These are phyloP conservation scores for Phrynocephalus forsythii DNA, from an alignment of 2,797 vertebrate species.

Conservation along the genomic window DNA sequence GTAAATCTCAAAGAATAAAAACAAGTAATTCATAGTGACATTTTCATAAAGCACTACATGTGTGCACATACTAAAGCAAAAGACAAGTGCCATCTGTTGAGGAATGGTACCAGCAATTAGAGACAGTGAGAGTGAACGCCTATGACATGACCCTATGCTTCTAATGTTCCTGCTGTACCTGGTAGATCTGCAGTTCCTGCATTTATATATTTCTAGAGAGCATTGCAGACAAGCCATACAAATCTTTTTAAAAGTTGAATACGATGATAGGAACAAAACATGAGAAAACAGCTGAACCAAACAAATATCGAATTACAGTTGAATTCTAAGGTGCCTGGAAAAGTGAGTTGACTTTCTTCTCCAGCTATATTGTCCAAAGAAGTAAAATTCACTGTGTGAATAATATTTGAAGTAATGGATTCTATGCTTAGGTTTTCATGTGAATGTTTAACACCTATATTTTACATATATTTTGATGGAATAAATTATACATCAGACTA, in stretches of 20 bases:
- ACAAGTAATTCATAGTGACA: not conserved
- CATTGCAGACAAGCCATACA: slow-evolving; percentile 36
- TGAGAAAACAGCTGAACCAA: slow-evolving; percentile 32
- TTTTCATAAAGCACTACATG: not conserved
- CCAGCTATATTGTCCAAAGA: slow-evolving; percentile 15
- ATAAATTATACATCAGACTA: slow-evolving; percentile 22
- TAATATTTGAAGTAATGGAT: slow-evolving; percentile 15
- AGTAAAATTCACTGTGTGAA: slow-evolving; percentile 14
- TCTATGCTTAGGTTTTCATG: not conserved
- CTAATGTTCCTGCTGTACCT: slow-evolving; percentile 27
- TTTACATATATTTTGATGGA: not conserved
- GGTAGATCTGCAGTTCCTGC: slow-evolving; percentile 44
- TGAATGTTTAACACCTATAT: slow-evolving; percentile 5
- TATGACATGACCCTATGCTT: not conserved
- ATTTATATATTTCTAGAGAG: slow-evolving; percentile 43
- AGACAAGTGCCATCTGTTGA: not conserved
- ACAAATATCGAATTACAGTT: slow-evolving; percentile 28
- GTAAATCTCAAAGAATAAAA: not conserved
- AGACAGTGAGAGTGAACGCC: not conserved
- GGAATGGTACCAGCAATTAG: not conserved
- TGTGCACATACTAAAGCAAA: not conserved
- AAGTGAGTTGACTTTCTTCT: slow-evolving; percentile 5
- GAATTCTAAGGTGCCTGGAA: slow-evolving; percentile 37
- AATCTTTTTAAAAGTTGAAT: slow-evolving; percentile 28
- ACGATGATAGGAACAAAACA: slow-evolving; percentile 62